These are phyloP conservation scores for Volucella zonaria DNA, from an alignment of 2,888 invertebrate species.

Conservation along the genomic window DNA sequence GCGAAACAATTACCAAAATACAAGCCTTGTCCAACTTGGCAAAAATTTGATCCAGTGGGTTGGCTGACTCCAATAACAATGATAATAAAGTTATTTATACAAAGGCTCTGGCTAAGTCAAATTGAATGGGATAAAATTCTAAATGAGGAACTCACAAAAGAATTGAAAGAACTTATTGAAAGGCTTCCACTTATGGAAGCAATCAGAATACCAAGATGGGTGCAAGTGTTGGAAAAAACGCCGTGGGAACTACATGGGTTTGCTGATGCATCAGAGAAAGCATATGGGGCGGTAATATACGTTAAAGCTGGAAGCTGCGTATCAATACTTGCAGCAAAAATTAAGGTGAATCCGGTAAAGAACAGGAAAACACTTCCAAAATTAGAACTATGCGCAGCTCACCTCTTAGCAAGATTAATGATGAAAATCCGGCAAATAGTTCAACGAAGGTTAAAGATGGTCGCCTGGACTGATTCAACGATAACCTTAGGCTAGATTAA, in stretches of 20 bases:
- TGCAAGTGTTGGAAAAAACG: too few species aligned
- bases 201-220: too few species aligned
- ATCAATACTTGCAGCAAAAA: neutral
- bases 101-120: conserved; percentile 25
- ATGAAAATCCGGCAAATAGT: neutral
- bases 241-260: too few species aligned
- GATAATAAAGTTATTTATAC: conserved; percentile 30
- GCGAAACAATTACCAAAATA: too few species aligned
- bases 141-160: conserved; percentile 16
- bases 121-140: conserved; percentile 26
- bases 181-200: too few species aligned
- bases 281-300: too few species aligned
- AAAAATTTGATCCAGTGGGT: too few species aligned
- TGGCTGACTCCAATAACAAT: neutral
- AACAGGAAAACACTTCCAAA: conserved; percentile 8
- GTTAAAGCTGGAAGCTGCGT: neutral
- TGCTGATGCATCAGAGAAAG: too few species aligned
- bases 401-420: conserved; percentile 25
- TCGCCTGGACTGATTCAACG: neutral
- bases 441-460: neutral
- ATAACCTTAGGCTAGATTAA: neutral
- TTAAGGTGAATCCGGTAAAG: neutral
- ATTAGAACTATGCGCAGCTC: conserved; percentile 12
- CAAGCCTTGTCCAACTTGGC: too few species aligned
- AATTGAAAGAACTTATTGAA: neutral